Conservation (phyloP, 2,888 invertebrate species). For the Micropterix aruncella region DNA sequence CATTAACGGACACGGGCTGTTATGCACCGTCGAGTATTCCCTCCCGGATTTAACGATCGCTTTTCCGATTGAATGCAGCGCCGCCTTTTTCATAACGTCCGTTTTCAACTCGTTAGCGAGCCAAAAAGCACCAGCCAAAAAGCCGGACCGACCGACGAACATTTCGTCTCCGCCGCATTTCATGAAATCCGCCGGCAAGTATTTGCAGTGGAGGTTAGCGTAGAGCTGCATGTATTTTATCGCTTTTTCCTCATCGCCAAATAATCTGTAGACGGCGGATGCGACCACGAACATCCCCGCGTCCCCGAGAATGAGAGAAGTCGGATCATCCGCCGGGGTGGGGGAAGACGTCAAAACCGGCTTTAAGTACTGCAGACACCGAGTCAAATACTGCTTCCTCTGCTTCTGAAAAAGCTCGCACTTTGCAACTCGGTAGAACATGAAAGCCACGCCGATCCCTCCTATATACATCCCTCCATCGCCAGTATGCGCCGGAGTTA, state of each 20-base stretch:
- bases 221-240: conserved; percentile 21
- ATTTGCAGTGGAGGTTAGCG: conserved; percentile 12
- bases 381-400: conserved; percentile 34
- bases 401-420: conserved; percentile 32
- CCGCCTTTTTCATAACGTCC: conserved; percentile 25
- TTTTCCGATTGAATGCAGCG: conserved; percentile 50
- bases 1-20: conserved; percentile 57
- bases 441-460: conserved; percentile 56
- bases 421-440: conserved; percentile 56
- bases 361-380: conserved; percentile 45
- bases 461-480: conserved; percentile 54
- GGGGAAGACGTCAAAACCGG: conserved; percentile 41
- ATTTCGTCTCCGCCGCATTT: conserved; percentile 68
- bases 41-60: conserved; percentile 58
- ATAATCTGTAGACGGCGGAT: conserved; percentile 41
- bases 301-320: conserved; percentile 65
- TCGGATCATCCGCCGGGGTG: conserved; percentile 41
- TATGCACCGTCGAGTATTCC: conserved; percentile 43
- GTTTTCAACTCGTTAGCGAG: conserved; percentile 41
- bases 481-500: conserved; percentile 23
- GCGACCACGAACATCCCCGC: conserved; percentile 65
- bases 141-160: conserved; percentile 76
- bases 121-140: conserved; percentile 64
- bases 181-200: conserved; percentile 39
- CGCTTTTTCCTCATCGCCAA: conserved; percentile 27